Evolutionary conservation across 2,113 vertebrate species (phyloP).

Genomic region (Thomomys bottae): DNA sequence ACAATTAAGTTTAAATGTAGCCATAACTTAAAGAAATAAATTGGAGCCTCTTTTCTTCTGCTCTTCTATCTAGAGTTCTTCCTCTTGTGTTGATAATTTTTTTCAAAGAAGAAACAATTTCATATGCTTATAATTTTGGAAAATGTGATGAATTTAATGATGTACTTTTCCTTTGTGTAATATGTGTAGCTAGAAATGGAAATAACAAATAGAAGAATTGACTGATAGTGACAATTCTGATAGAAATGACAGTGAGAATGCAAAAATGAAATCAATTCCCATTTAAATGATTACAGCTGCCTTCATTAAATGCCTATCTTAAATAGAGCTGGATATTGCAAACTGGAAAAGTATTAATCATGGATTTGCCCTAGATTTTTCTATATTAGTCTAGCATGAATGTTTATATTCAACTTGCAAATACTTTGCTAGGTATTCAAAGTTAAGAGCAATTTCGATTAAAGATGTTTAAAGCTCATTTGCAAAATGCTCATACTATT

Average conservation of each 20-base stretch:
- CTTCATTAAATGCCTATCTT: constrained; percentile 44
- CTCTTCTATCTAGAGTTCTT: background rate
- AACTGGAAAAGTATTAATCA: constrained; percentile 61
- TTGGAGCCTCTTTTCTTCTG: too few relatives aligned
- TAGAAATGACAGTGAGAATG: constrained; percentile 18
- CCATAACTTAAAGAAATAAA: background rate
- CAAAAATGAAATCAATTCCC: constrained; percentile 51
- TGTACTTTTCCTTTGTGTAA: constrained; percentile 51
- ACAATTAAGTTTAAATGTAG: constrained; percentile 1
- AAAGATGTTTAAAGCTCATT: constrained; percentile 82
- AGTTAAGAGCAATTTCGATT: constrained; percentile 82
- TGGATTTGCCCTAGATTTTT: constrained; percentile 74
- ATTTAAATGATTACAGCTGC: constrained; percentile 51
- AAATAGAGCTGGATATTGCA: constrained; percentile 48
- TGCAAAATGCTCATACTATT: constrained; percentile 79
- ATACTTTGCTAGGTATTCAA: constrained; percentile 82
- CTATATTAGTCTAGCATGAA: background rate
- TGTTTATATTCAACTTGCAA: constrained; percentile 80
- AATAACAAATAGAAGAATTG: constrained; percentile 46
- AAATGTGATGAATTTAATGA: constrained; percentile 36
- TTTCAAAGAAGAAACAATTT: constrained; percentile 24
- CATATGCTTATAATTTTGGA: background rate
- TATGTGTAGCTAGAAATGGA: constrained; percentile 23
- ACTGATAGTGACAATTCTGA: constrained; percentile 49
- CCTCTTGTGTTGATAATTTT: background rate